Base-by-base conservation (phyloP, 2,888 invertebrate genomes). In the Drosophila infuscata region DNA sequence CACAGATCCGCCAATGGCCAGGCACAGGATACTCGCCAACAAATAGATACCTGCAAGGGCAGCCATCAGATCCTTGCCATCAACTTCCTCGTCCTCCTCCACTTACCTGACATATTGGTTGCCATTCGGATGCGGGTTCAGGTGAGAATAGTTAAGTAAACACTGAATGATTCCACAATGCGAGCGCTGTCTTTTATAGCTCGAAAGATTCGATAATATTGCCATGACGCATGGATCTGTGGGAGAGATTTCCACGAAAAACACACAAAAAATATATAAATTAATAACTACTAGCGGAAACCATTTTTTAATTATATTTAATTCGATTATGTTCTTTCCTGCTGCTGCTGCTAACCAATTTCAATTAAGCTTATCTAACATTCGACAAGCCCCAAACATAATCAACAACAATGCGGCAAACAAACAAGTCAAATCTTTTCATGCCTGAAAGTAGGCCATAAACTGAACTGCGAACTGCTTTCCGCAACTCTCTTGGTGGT, bases 11-110 rank as follows among this genome's bases (percentile, higher is more conserved):
- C 52, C 52, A n/a, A 69, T 17, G 11, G 71, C 69, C 52, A 69
- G 29, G 52, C 43, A 53, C 20, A 69, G 70, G 29, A 69, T 43
- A 30, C 17, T 65, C 6, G 78, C 84, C 62, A 89, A 59, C 11
- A 88, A 53, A 8, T 82, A 76, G 25, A 75, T 72, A 48, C 79
- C 83, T 83, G 57, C 3, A 41, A 49, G 6, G 3, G 0, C n/a
- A 48, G 25, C 4, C 4, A 54, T 41, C 52, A 35, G 8, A 25
- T n/a, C 15, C 12, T 54, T 38, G 4, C 0, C 33, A 29, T 17
- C 25, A 4, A 33, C 20, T 48, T 49, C 12, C n/a, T 30, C 33
- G 7, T 12, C 29, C 5, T 3, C 3, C 6, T 4, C 17, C 3
- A 58, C 81, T 78, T 62, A 78, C 77, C 77, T 58, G 72, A 41